Conservation (phyloP, 92 coral and sea anemone species). For the Umimayanthus kanabou region DNA sequence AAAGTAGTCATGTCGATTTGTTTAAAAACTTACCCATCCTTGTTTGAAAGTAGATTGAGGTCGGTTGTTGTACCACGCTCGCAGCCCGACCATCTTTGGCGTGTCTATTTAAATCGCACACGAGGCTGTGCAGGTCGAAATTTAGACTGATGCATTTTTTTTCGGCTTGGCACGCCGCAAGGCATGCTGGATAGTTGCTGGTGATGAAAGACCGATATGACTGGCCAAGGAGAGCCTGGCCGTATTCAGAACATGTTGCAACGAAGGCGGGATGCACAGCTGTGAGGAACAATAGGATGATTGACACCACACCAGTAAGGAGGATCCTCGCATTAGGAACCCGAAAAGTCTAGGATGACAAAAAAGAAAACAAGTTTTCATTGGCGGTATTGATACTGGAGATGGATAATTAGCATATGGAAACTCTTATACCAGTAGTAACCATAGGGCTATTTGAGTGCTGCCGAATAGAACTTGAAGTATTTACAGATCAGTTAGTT, state of each 20-base stretch:
- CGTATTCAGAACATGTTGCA: neutral
- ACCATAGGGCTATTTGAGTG: too few relatives aligned
- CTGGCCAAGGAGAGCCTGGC: neutral
- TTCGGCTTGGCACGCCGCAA: neutral
- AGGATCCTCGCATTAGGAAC: neutral
- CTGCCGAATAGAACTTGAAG: too few relatives aligned
- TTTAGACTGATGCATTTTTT: neutral
- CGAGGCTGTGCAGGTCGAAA: neutral
- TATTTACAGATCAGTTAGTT: too few relatives aligned
- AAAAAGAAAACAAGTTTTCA: too few relatives aligned
- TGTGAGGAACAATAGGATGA: neutral
- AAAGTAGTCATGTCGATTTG: too few relatives aligned
- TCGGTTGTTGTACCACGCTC: neutral
- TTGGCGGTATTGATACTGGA: too few relatives aligned
- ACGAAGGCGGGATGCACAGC: neutral
- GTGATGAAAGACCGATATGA: neutral
- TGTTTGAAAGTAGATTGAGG: too few relatives aligned
- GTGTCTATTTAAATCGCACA: neutral
- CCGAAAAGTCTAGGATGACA: neutral
- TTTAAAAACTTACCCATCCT: neutral
- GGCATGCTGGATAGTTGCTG: neutral
- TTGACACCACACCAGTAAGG: neutral
- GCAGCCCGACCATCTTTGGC: neutral
- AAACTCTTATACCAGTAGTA: too few relatives aligned
- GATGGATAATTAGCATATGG: too few relatives aligned